Evolutionary conservation across 2,888 invertebrate genomes (phyloP).

Genomic region (Agapostemon virescens): DNA sequence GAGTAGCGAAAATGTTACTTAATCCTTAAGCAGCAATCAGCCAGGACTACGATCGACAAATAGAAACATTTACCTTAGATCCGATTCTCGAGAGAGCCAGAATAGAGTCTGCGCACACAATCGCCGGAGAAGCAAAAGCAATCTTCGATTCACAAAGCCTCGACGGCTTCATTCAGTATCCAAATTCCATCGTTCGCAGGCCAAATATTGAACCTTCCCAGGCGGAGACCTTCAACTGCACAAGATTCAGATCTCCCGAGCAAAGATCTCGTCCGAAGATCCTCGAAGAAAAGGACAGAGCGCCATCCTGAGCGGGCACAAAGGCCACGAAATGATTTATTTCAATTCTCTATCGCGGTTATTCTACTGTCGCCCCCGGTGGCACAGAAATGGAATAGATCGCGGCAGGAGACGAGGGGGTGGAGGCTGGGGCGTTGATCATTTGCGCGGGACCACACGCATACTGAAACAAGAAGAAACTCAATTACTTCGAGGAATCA

Average conservation of each 20-base stretch:
- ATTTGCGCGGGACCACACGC: slow-evolving; percentile 27
- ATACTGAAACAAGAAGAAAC: slow-evolving; percentile 54
- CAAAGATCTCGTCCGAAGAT: slow-evolving; percentile 2
- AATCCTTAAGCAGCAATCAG: neutral
- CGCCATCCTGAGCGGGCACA: slow-evolving; percentile 4
- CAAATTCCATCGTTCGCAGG: neutral
- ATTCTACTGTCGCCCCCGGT: slow-evolving; percentile 23
- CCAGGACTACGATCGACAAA: neutral
- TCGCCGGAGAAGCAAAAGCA: neutral
- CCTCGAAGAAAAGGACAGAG: slow-evolving; percentile 3
- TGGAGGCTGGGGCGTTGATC: neutral
- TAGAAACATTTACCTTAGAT: neutral
- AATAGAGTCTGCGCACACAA: neutral
- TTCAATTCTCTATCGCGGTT: slow-evolving; percentile 40
- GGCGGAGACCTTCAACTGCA: neutral
- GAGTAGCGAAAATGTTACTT: neutral
- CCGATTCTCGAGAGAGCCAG: neutral
- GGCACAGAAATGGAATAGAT: slow-evolving; percentile 24
- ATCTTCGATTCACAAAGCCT: neutral
- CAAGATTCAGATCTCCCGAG: neutral
- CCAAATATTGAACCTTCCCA: neutral
- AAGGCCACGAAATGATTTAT: slow-evolving; percentile 45
- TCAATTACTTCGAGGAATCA: slow-evolving; percentile 57
- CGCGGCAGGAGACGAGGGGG: slow-evolving; percentile 1
- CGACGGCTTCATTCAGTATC: neutral